These are phyloP conservation scores for Caenorhabditis latens DNA, from an alignment of 1,140 invertebrate genomes.

Conservation along the genomic window DNA sequence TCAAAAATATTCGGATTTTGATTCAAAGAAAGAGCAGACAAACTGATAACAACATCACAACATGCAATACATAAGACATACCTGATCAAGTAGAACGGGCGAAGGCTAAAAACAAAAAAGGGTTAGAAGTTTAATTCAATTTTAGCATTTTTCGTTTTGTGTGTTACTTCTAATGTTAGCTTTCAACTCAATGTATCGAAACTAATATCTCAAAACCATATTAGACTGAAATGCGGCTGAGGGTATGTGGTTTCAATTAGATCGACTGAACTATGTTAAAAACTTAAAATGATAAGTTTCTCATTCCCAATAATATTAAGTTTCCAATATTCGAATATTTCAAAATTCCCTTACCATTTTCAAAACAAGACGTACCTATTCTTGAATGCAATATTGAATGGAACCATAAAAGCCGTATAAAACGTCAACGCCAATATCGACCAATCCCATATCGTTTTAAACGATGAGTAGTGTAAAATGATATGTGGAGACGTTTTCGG, in stretches of 20 bases:
- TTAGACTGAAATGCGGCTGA: no score
- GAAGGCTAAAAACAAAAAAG: slow-evolving; percentile 11
- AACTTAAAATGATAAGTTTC: no score
- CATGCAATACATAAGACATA: not conserved
- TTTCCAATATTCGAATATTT: no score
- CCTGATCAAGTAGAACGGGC: slow-evolving; percentile 52
- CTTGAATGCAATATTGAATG: slow-evolving; percentile 99
- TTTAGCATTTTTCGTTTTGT: not conserved
- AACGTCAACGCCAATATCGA: slow-evolving; percentile 98
- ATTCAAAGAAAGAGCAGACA: not conserved
- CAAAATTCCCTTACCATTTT: not conserved
- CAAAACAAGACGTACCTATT: slow-evolving; percentile 80
- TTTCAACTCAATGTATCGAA: not conserved
- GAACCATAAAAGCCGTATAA: slow-evolving; percentile 99
- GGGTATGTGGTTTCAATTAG: no score
- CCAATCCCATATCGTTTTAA: slow-evolving; percentile 93
- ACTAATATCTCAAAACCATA: not conserved
- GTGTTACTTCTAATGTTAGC: no score
- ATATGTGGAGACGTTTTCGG: slow-evolving; percentile 99
- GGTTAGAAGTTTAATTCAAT: not conserved
- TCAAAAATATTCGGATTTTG: not conserved
- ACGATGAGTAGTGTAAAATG: slow-evolving; percentile 96
- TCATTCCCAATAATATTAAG: no score
- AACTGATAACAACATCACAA: not conserved
- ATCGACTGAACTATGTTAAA: no score